Percentiles rank a stretch among this genome's conserved stretches.
phyloP scores from a whole-genome alignment of 2,113 vertebrate genomes.

The Eulacestoma nigropectus region DNA sequence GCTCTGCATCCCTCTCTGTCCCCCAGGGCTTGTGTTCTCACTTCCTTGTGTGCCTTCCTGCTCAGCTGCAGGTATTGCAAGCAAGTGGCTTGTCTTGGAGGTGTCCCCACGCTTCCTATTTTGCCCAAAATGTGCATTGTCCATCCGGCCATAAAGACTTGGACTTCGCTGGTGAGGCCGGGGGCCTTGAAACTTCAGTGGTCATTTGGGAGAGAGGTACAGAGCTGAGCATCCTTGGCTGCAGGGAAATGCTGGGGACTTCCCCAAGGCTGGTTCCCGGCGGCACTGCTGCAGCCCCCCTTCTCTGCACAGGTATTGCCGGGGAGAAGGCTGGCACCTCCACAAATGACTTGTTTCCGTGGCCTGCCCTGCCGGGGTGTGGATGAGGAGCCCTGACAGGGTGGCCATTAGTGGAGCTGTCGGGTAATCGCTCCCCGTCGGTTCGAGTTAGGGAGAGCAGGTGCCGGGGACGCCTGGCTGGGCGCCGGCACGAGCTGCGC shows the following conservation, averaged over 20 bases:
- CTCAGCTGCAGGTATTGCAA: accelerated
- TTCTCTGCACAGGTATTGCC: accelerated
- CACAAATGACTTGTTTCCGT: accelerated
- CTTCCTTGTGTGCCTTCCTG: not conserved
- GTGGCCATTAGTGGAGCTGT: conserved; percentile 11
- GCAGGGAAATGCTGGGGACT: not conserved
- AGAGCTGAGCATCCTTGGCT: accelerated
- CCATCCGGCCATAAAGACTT: not conserved
- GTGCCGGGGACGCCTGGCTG: not conserved
- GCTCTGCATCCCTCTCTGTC: not conserved
- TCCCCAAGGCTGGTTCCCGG: accelerated
- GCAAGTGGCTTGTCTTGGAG: not conserved
- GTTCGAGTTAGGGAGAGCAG: conserved; percentile 49
- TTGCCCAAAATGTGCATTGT: not conserved
- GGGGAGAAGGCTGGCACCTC: not conserved
- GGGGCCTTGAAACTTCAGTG: not conserved
- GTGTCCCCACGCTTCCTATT: accelerated
- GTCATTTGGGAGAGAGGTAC: not conserved
- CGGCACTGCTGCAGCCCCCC: accelerated
- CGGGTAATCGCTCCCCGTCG: not conserved
- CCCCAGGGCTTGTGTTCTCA: accelerated
- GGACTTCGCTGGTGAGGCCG: accelerated
- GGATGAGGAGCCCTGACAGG: not conserved
- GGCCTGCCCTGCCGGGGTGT: not conserved
- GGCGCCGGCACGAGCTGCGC: not conserved